Base-by-base conservation (phyloP, 2,888 invertebrate genomes). In the Cyaniris semiargus region DNA sequence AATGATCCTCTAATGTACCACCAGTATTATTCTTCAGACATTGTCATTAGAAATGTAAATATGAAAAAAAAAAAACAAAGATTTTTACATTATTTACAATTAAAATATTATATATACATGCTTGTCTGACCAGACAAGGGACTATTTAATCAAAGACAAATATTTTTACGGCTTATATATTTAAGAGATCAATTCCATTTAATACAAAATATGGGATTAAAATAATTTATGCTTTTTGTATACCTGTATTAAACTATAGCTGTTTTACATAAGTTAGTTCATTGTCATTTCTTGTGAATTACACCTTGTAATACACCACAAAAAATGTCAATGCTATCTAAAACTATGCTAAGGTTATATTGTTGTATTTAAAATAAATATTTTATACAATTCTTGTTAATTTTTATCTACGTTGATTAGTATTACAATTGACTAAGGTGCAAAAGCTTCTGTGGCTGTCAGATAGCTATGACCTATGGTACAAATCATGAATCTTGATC, bases 101-200 rank as follows among this genome's bases (percentile, higher is more conserved):
- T 13, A 48, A 48, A 48, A 48, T 13, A 34, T 27, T 2, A 1
- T 34, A 34, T 7, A 34, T 34, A 34, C 7, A 34, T 7, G 8
- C 7, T 0, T 44, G n/a, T n/a, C n/a, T n/a, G n/a, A n/a, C n/a
- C n/a, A 44, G 13, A 44, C 10, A 13, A 44, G 5, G 13, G 5
- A 53, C 4, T 53, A 27, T 53, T 53, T 6, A 34, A 34, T 31
- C 3, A 71, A 71, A 71, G 13, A 38, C 44, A 44, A 66, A 27
- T 48, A 8, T 38, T 76, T 56, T 48, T 34, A 56, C 53, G 56
- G 18, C 53, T 72, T 76, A 56, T 56, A 34, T 76, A 72, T 72
- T 76, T 72, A 76, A 56, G 76, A 76, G 76, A 76, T 76, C 76
- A 71, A 53, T 76, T 76, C 70, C 56, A 56, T 56, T 71, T 48